Evolutionary conservation across 2,113 vertebrate species (phyloP).

Genomic region (Camelus bactrianus): DNA sequence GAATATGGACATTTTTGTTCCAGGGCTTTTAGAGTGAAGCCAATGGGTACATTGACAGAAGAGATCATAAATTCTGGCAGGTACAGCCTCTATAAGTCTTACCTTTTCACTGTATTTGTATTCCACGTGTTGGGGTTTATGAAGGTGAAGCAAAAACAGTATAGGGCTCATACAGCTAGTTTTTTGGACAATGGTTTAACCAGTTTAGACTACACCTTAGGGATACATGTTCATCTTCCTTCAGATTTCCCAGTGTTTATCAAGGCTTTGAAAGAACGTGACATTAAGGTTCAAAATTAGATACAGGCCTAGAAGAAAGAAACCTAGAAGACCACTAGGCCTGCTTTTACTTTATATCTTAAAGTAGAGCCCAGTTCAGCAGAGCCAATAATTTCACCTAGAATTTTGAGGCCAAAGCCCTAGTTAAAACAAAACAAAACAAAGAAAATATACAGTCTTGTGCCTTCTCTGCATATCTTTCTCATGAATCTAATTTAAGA

Average conservation of each 20-base stretch:
- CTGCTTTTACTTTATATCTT: background rate
- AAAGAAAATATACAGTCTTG: background rate
- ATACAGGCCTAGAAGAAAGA: background rate
- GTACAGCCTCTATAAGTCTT: background rate
- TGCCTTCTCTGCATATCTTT: background rate
- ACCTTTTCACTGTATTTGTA: background rate
- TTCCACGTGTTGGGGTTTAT: background rate
- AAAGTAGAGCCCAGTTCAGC: background rate
- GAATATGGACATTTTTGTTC: background rate
- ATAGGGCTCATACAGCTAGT: background rate
- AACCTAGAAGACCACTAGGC: background rate
- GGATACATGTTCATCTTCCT: background rate
- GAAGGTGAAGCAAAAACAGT: background rate
- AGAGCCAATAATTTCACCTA: background rate
- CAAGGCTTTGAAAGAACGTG: background rate
- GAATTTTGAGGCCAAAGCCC: background rate
- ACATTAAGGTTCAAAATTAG: background rate
- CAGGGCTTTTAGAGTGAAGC: background rate
- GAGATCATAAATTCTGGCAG: background rate
- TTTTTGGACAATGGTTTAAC: background rate
- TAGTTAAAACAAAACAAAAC: background rate
- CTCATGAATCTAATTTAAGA: background rate
- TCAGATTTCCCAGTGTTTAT: background rate
- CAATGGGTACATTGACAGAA: background rate
- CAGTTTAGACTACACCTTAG: background rate